Percentiles rank a stretch among this genome's conserved stretches.
These are phyloP conservation scores for Metaphire vulgaris DNA, from an alignment of 1,140 invertebrate species.

Conservation along the genomic window DNA sequence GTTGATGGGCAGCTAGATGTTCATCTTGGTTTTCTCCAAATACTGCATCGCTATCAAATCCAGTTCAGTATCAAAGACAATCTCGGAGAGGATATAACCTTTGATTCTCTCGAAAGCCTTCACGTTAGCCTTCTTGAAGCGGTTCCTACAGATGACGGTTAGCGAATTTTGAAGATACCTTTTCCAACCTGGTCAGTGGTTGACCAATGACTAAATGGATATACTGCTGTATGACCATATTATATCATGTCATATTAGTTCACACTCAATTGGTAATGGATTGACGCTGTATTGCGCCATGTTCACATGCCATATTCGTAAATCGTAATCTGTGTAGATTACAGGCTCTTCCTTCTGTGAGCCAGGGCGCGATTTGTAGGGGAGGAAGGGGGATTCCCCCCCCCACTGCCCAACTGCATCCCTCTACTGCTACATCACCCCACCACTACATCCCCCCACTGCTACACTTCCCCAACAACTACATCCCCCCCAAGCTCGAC, in stretches of 20 bases:
- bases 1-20: slow-evolving; percentile 29
- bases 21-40: slow-evolving; percentile 39
- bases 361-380: too few species aligned
- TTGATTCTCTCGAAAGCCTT: slow-evolving; percentile 36
- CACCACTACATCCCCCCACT: too few species aligned
- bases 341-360: too few species aligned
- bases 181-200: neutral
- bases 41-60: slow-evolving; percentile 37
- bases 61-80: slow-evolving; percentile 35
- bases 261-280: neutral
- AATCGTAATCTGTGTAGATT: too few species aligned
- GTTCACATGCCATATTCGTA: too few species aligned
- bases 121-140: slow-evolving; percentile 34
- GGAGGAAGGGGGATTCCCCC: too few species aligned
- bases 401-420: too few species aligned
- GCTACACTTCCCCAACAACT: too few species aligned
- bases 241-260: neutral
- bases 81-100: slow-evolving; percentile 34
- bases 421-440: too few species aligned
- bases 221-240: neutral
- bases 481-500: too few species aligned
- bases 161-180: slow-evolving; percentile 28
- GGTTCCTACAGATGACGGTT: slow-evolving; percentile 37
- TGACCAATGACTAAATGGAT: neutral
- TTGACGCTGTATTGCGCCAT: too few species aligned